Evolutionary conservation across 1,140 invertebrate genomes (phyloP), one percentile per base, ranked within the genome.

Genomic region (Drosophila teissieri): DNA sequence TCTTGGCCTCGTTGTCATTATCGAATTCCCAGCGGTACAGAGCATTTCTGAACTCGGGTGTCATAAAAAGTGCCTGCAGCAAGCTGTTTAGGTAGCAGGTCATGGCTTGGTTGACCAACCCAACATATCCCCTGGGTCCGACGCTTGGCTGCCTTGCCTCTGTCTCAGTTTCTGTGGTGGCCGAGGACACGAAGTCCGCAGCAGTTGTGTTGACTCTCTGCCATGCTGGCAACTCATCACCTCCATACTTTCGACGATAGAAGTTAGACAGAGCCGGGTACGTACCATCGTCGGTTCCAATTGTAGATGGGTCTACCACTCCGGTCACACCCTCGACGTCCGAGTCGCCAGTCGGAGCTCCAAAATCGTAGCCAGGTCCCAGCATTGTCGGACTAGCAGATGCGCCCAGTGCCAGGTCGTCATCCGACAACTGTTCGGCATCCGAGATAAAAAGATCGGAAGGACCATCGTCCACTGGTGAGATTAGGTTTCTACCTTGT

Each of bases 41-140:
- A 2, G 96, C 96, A 93, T 98, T 98, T 37, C 97, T 93, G 91
- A 98, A 98, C 92, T 98, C 97, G n/a, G 98, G 97, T 4, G 97
- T 98, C 97, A 98, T 98, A 83, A 95, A 98, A 2, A 98, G 93
- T 1, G 96, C 96, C 93, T 98, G 97, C 2, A 98, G 93, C 24
- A 98, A 93, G 93, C 96, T 97, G 91, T 98, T 98, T 12, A 98
- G 93, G 91, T 98, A 98, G 91, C 97, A 98, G 1, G 97, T 98
- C 97, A 98, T 98, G 1, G 97, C 97, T 92, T 98, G 97, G 92
- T 98, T 98, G 0, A 98, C 96, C 36, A 98, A 93, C 39, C 97
- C 97, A 8, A 98, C 96, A 93, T 96, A 97, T 93, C 95, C 94
- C 46, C 73, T 64, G 7, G 76, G 64, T 2, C 70, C 52, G 4